Evolutionary conservation across 2,888 invertebrate species (phyloP).

Genomic region (Coelinius sp.): DNA sequence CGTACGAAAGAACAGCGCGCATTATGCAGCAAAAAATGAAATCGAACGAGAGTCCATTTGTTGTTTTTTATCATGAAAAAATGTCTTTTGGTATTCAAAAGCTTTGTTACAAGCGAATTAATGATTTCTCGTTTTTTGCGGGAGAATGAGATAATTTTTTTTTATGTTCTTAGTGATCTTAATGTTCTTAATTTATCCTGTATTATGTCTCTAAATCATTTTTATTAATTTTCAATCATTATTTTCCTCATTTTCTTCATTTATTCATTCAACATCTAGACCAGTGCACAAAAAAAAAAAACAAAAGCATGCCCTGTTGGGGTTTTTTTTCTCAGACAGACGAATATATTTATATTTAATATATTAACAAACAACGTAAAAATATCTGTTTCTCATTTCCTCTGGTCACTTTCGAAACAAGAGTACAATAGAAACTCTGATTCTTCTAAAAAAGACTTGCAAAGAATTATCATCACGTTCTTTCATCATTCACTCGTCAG

Average conservation of each 20-base stretch:
- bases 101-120: neutral
- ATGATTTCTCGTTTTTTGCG: neutral
- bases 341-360: neutral
- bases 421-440: neutral
- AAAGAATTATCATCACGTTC: slow-evolving; percentile 14
- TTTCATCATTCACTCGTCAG: neutral
- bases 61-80: neutral
- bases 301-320: neutral
- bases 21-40: neutral
- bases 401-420: too few species aligned
- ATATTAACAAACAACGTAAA: slow-evolving; percentile 35
- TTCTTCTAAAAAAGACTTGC: slow-evolving; percentile 3
- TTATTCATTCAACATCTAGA: neutral
- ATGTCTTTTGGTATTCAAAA: neutral
- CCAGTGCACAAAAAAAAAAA: neutral
- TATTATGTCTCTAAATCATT: neutral
- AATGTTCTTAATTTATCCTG: neutral
- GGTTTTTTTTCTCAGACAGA: slow-evolving; percentile 23
- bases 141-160: neutral
- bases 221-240: neutral
- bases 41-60: slow-evolving; percentile 8
- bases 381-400: slow-evolving; percentile 26
- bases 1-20: neutral
- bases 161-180: neutral
- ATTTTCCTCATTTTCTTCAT: neutral